These are phyloP conservation scores for Percopsis transmontana DNA, from an alignment of 2,113 vertebrate genomes.

Conservation along the genomic window DNA sequence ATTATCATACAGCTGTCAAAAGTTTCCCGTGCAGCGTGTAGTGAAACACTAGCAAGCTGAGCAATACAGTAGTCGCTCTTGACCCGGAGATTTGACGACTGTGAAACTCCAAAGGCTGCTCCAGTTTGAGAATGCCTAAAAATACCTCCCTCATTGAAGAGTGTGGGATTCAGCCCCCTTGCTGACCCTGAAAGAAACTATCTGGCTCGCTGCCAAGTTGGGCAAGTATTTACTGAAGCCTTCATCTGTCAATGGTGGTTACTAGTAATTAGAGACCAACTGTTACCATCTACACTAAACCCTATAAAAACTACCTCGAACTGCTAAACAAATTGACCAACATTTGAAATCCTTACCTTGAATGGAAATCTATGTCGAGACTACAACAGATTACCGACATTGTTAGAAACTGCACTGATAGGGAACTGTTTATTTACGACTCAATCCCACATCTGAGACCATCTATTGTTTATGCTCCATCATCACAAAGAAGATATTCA, in stretches of 20 bases:
- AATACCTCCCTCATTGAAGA: constrained; percentile 20
- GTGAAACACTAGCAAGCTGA: not conserved
- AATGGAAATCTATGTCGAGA: too few relatives aligned
- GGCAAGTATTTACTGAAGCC: constrained; percentile 31
- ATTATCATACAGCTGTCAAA: constrained; percentile 86
- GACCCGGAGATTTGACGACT: constrained; percentile 23
- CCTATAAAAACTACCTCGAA: not conserved
- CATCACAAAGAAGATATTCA: constrained; percentile 56
- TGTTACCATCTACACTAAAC: not conserved
- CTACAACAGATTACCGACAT: not conserved
- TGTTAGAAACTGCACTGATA: constrained; percentile 2
- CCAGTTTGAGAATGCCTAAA: constrained; percentile 17
- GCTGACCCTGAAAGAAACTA: constrained; percentile 38
- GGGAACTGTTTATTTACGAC: constrained; percentile 26
- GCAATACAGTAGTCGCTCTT: constrained; percentile 32
- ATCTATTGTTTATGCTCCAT: constrained; percentile 66
- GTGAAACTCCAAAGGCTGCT: constrained; percentile 12
- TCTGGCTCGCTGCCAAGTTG: constrained; percentile 43
- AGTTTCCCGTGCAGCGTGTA: constrained; percentile 2
- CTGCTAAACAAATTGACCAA: not conserved
- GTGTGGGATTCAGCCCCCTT: constrained; percentile 5
- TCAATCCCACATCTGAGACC: constrained; percentile 52
- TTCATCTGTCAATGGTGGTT: constrained; percentile 3
- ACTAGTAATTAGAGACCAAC: not conserved
- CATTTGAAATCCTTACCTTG: too few relatives aligned